Conservation (phyloP, 2,888 invertebrate genomes). For the Cheilosia urbana region DNA sequence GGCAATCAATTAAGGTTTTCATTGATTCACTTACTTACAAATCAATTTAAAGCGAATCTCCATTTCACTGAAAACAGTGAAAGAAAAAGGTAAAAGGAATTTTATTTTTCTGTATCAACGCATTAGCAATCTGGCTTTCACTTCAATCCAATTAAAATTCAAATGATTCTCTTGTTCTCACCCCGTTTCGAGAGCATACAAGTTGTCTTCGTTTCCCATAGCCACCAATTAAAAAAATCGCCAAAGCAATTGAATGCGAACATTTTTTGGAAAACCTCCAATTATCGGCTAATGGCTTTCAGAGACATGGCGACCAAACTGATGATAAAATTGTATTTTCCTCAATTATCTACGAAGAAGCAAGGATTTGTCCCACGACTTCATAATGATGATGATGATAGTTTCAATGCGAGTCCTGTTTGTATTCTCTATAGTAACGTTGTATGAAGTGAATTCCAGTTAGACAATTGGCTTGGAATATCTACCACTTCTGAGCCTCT, state of each 20-base stretch:
- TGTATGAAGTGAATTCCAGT: constrained; percentile 18
- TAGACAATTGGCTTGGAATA: constrained; percentile 27
- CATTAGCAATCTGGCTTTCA: constrained; percentile 50
- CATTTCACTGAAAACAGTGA: neutral
- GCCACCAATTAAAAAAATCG: constrained; percentile 61
- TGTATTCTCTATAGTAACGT: constrained; percentile 5
- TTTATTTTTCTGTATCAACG: constrained; percentile 40
- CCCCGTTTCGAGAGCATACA: neutral
- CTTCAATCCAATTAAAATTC: constrained; percentile 64
- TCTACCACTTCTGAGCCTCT: constrained; percentile 5
- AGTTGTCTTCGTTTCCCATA: constrained; percentile 16
- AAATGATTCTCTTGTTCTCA: constrained; percentile 35
- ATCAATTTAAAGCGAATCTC: constrained; percentile 56
- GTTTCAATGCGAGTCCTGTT: constrained; percentile 15
- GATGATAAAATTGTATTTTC: constrained; percentile 41
- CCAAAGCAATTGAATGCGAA: constrained; percentile 41
- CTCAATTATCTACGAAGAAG: constrained; percentile 27
- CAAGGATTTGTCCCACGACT: constrained; percentile 45
- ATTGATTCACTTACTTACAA: constrained; percentile 32
- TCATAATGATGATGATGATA: constrained; percentile 23
- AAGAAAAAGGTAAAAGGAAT: constrained; percentile 16
- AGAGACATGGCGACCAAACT: constrained; percentile 22
- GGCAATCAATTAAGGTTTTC: constrained; percentile 35
- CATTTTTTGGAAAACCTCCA: constrained; percentile 61
- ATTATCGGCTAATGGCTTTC: constrained; percentile 48